Percentiles rank a stretch among this genome's conserved stretches.
Conservation (phyloP, 2,888 invertebrate species). For the Cryptus armator region DNA sequence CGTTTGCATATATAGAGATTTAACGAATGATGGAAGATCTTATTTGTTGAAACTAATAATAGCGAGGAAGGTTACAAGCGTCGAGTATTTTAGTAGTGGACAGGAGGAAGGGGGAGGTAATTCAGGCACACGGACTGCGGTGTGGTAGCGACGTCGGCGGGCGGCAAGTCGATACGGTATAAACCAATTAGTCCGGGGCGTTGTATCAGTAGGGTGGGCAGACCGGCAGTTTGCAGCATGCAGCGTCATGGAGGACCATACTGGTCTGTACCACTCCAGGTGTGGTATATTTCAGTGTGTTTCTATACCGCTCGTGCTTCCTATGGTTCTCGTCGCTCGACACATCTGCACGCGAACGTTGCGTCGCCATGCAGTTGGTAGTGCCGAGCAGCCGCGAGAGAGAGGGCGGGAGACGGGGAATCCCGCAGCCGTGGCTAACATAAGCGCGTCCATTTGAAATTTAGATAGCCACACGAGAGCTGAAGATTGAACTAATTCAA, state of each 20-base stretch:
- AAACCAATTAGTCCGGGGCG: conserved; percentile 50
- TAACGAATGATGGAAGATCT: no score
- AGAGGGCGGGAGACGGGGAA: conserved; percentile 12
- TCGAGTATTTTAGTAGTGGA: conserved; percentile 43
- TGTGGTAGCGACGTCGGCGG: conserved; percentile 6
- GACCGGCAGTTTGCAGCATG: conserved; percentile 30
- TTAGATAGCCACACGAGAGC: conserved; percentile 56
- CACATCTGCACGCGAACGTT: conserved; percentile 44
- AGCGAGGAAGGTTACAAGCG: conserved; percentile 18
- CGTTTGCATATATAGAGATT: no score
- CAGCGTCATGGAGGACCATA: conserved; percentile 25
- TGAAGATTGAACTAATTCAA: conserved; percentile 61
- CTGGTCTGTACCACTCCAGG: conserved; percentile 9
- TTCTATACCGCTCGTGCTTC: conserved; percentile 8
- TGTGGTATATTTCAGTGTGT: conserved; percentile 22
- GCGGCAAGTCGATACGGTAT: conserved; percentile 51
- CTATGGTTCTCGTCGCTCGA: conserved; percentile 23
- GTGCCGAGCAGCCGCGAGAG: not conserved
- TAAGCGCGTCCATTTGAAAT: conserved; percentile 59
- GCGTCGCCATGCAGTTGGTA: conserved; percentile 31
- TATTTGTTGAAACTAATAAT: conserved; percentile 29
- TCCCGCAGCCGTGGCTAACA: conserved; percentile 41
- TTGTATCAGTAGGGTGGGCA: conserved; percentile 41
- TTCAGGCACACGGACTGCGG: conserved; percentile 38
- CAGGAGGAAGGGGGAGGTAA: conserved; percentile 32